Evolutionary conservation across 1,140 invertebrate species (phyloP), one percentile per base, ranked within the genome.

Genomic region (Drosophila asahinai): DNA sequence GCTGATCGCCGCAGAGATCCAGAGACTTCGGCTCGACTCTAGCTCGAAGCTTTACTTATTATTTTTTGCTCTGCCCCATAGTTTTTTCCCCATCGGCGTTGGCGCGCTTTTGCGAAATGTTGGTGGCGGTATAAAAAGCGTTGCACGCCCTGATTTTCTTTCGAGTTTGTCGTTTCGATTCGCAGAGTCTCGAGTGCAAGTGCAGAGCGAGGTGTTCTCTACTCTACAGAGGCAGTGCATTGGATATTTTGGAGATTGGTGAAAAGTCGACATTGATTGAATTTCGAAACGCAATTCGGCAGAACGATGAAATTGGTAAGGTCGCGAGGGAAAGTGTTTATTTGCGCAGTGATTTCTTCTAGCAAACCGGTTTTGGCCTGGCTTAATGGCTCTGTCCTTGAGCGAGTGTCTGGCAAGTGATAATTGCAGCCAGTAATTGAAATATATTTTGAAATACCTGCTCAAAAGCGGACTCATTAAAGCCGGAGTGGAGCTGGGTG

Each of bases 131-230:
- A 92, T 92, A 92, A 92, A 78, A 92, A 87, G 91, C 91, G 76
- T 91, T 82, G 89, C 79, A 92, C 91, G 79, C 86, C 80, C 89
- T 82, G 91, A 87, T 91, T 92, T 92, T 92, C 91, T 92, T 92
- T 92, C 91, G 91, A 92, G 91, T 92, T 70, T 84, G 89, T 91
- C 77, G 89, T 91, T 86, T 90, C 83, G 81, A 83, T 91, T 86
- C 86, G 81, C 83, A 86, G 89, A 92, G 91, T 91, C 89, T 91
- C 83, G 86, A 68, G 91, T 92, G 86, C 81, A 89, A 91, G 91
- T 91, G 91, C 86, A 84, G 77, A 77, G 73, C 70, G 51, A 38
- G 47, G 59, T 80, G 2, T 60, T 51, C 57, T 59, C 43, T 57
- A 52, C 57, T 59, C 43, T 51, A 52, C 27, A 30, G 59, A 42